Conservation (phyloP, 2,888 invertebrate species). For the Epiblema foenella region DNA sequence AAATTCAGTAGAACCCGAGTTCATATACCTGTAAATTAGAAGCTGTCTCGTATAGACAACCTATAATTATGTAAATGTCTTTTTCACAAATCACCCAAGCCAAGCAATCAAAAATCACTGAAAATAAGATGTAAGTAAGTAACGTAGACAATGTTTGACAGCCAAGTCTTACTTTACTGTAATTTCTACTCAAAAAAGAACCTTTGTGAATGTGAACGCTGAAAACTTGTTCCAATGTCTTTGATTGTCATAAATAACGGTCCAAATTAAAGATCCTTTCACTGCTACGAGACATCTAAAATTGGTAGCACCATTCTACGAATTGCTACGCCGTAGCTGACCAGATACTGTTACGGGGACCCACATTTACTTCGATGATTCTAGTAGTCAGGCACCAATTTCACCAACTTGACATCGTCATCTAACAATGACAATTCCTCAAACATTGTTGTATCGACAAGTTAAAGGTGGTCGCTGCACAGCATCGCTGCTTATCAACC, state of each 20-base stretch:
- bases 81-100: neutral
- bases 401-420: too few relatives aligned
- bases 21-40: neutral
- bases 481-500: too few relatives aligned
- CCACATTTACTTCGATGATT: neutral
- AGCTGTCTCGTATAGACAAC: neutral
- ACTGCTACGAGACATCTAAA: conserved; percentile 21
- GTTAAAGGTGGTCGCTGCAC: too few relatives aligned
- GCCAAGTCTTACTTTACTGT: neutral
- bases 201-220: neutral
- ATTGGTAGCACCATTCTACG: conserved; percentile 22
- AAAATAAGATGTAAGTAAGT: too few relatives aligned
- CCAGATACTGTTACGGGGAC: conserved; percentile 2
- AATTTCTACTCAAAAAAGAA: too few relatives aligned
- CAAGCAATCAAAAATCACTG: too few relatives aligned
- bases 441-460: too few relatives aligned
- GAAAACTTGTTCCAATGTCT: neutral
- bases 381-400: too few relatives aligned
- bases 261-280: conserved; percentile 11
- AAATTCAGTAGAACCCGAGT: neutral
- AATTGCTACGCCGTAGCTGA: conserved; percentile 22
- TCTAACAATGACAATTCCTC: too few relatives aligned
- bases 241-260: neutral
- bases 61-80: neutral
- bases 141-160: too few relatives aligned